Percentiles rank a stretch among this genome's conserved stretches.
These are phyloP conservation scores for Mythimna pallens DNA, from an alignment of 2,888 invertebrate species.

Conservation along the genomic window DNA sequence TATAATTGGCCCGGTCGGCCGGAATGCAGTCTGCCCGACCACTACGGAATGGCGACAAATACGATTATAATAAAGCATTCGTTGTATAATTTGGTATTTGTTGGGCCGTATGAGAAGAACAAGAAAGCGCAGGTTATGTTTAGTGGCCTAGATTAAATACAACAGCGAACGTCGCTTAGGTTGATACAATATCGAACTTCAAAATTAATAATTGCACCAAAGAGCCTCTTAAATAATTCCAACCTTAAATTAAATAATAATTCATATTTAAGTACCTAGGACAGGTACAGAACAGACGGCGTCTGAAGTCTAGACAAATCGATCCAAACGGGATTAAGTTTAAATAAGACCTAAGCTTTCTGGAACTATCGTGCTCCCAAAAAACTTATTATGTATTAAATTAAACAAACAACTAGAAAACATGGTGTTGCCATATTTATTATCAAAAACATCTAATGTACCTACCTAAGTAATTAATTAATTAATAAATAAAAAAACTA, in stretches of 20 bases:
- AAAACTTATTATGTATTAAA: background rate
- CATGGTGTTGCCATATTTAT: too few relatives aligned
- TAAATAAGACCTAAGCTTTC: slow-evolving; percentile 2
- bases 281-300: slow-evolving; percentile 21
- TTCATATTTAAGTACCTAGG: slow-evolving; percentile 2
- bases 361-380: slow-evolving; percentile 6
- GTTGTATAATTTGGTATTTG: slow-evolving; percentile 30
- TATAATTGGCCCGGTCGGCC: slow-evolving; percentile 59
- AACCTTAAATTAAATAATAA: slow-evolving; percentile 10
- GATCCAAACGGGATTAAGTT: slow-evolving; percentile 37
- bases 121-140: background rate
- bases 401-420: too few relatives aligned
- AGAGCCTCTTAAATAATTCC: slow-evolving; percentile 1
- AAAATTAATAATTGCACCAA: slow-evolving; percentile 14
- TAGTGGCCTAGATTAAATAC: slow-evolving; percentile 14
- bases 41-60: slow-evolving; percentile 44
- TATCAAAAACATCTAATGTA: too few relatives aligned
- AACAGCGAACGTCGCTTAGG: background rate
- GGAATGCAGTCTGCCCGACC: slow-evolving; percentile 58
- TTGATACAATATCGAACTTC: background rate
- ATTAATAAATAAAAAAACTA: too few relatives aligned
- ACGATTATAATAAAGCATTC: slow-evolving; percentile 50
- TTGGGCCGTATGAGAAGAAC: slow-evolving; percentile 3
- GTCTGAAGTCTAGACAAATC: slow-evolving; percentile 53
- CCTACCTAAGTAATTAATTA: too few relatives aligned